phyloP scores from a whole-genome alignment of 2,888 invertebrate genomes.

The Tenthredo amoena region DNA sequence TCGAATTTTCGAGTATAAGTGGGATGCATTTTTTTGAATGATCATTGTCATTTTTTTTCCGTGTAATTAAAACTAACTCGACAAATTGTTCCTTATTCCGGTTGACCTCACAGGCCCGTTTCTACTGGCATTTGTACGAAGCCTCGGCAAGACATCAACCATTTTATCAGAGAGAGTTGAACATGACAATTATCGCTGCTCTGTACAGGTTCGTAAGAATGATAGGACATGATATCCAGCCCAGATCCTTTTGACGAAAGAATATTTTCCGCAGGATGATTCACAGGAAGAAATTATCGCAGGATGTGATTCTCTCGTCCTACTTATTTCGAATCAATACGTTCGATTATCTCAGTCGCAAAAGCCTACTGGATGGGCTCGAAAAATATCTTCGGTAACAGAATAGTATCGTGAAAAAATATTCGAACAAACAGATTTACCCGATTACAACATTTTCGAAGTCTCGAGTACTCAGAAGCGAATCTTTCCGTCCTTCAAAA shows the following conservation, averaged over 20 bases:
- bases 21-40: not conserved
- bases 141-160: conserved; percentile 60
- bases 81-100: not conserved
- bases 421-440: not conserved
- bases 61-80: not conserved
- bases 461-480: not conserved
- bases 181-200: conserved; percentile 59
- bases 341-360: conserved; percentile 55
- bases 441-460: not conserved
- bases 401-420: not conserved
- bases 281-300: conserved; percentile 38
- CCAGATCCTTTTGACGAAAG: conserved; percentile 38
- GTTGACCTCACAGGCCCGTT: conserved; percentile 65
- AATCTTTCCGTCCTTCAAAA: not conserved
- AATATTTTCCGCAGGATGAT: conserved; percentile 41
- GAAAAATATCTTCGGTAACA: conserved; percentile 55
- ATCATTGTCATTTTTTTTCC: not conserved
- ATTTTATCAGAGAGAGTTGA: conserved; percentile 62
- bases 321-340: conserved; percentile 54
- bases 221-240: conserved; percentile 40
- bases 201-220: conserved; percentile 59
- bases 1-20: not conserved
- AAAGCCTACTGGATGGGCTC: conserved; percentile 53
- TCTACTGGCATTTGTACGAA: conserved; percentile 67
- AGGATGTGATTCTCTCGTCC: conserved; percentile 55